Percentiles rank a stretch among this genome's conserved stretches.
phyloP scores from a whole-genome alignment of 2,888 invertebrate species.

The Aproaerema taeniolella region DNA sequence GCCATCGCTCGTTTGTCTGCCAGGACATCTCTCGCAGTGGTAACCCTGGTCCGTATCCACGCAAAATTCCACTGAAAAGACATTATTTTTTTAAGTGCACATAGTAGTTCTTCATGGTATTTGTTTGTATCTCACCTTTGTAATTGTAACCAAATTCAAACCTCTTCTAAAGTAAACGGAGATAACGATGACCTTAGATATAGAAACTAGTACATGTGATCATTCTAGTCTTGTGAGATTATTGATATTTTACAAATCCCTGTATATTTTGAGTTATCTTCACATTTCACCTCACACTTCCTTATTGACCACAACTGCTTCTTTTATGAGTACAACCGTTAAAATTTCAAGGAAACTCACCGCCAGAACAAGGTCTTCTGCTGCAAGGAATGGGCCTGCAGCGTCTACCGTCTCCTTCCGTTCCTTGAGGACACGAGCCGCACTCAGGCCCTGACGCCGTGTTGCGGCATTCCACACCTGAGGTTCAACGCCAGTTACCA shows the following conservation, averaged over 20 bases:
- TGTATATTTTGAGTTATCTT: too few relatives aligned
- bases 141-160: too few relatives aligned
- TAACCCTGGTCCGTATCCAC: constrained; percentile 82
- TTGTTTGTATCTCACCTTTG: too few relatives aligned
- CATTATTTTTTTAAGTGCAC: not conserved
- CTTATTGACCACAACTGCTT: too few relatives aligned
- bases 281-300: too few relatives aligned
- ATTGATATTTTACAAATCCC: too few relatives aligned
- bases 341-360: too few relatives aligned
- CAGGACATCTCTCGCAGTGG: constrained; percentile 86
- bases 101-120: not conserved
- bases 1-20: constrained; percentile 86
- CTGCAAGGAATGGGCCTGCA: constrained; percentile 81
- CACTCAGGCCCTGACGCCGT: constrained; percentile 88
- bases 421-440: constrained; percentile 89
- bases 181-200: too few relatives aligned
- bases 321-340: too few relatives aligned
- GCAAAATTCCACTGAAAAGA: constrained; percentile 79
- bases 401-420: constrained; percentile 79
- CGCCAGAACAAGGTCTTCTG: constrained; percentile 80
- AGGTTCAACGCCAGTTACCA: not conserved
- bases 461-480: constrained; percentile 85
- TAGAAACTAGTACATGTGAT: too few relatives aligned
- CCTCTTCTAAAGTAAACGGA: too few relatives aligned
- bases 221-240: too few relatives aligned